phyloP scores from a whole-genome alignment of 2,113 vertebrate species.

The Urocynchramus pylzowi region DNA sequence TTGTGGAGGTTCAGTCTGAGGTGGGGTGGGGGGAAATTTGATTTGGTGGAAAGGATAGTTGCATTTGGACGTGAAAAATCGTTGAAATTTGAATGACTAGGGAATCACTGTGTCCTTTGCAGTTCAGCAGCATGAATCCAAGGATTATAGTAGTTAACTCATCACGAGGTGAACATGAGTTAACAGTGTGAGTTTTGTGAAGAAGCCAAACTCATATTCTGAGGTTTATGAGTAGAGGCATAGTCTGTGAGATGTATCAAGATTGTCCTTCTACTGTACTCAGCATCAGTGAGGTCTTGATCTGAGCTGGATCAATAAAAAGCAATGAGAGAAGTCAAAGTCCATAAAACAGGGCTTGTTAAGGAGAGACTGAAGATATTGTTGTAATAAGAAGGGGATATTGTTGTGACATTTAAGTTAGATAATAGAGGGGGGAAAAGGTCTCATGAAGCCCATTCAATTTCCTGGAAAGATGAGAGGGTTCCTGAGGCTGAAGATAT shows the following conservation, averaged over 20 bases:
- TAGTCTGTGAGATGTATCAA: not conserved
- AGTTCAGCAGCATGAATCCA: not conserved
- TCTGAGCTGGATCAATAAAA: not conserved
- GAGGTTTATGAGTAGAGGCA: not conserved
- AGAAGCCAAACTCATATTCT: not conserved
- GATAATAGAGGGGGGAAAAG: fast-evolving
- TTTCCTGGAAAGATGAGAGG: not conserved
- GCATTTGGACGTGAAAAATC: not conserved
- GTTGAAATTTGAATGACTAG: not conserved
- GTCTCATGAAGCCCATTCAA: not conserved
- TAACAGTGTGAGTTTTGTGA: not conserved
- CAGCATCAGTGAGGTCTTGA: not conserved
- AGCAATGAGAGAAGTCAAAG: not conserved
- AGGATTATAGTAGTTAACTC: not conserved
- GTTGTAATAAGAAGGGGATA: not conserved
- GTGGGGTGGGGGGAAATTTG: not conserved
- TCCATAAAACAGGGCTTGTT: not conserved
- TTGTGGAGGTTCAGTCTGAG: not conserved
- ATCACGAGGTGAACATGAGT: not conserved
- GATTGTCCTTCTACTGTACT: not conserved
- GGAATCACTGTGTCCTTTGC: not conserved
- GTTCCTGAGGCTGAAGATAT: not conserved
- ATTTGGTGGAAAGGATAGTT: not conserved
- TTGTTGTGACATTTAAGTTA: not conserved
- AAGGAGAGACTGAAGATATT: not conserved